Evolutionary conservation across 92 coral and sea anemone genomes (phyloP), one percentile per base, ranked within the genome.

Genomic region (Virgularia gustaviana): DNA sequence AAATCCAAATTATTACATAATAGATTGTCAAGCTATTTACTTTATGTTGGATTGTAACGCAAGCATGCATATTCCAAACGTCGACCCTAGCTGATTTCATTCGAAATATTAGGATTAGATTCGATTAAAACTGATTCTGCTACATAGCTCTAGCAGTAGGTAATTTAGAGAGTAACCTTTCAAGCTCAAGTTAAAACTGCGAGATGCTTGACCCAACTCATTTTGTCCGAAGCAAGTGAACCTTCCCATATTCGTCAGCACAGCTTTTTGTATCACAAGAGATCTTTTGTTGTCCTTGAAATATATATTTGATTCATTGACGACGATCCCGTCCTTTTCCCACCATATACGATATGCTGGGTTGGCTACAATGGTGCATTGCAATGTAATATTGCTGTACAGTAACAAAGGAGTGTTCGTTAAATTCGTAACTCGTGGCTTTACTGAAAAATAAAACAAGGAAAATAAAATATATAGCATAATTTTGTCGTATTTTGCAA

Each of bases 141-240:
- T n/a, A n/a, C n/a, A n/a, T n/a, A n/a, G n/a, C n/a, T n/a, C n/a
- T n/a, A n/a, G n/a, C n/a, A n/a, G n/a, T n/a, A n/a, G n/a, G n/a
- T n/a, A n/a, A n/a, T n/a, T n/a, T n/a, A n/a, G n/a, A n/a, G n/a
- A n/a, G n/a, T n/a, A n/a, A 31, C 88, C 88, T 57, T 49, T 68
- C 19, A 68, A 49, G 33, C 25, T 51, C 19, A 68, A 47, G 6
- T 29, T 49, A 15, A 72, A 63, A 63, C 75, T 73, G 19, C 36
- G 8, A 9, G 9, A 23, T 36, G 49, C 35, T 0, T 19, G 8
- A 8, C 62, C 63, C 28, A 63, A 43, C 19, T 33, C 55, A 38
- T 78, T 78, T 6, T 23, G 23, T 25, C 76, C 88, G 44, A 9
- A 25, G 29, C 88, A 83, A 2, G 58, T 55, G 52, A 78, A 83